Evolutionary conservation across 2,797 vertebrate species (phyloP).

Genomic region (Oophaga sylvatica): DNA sequence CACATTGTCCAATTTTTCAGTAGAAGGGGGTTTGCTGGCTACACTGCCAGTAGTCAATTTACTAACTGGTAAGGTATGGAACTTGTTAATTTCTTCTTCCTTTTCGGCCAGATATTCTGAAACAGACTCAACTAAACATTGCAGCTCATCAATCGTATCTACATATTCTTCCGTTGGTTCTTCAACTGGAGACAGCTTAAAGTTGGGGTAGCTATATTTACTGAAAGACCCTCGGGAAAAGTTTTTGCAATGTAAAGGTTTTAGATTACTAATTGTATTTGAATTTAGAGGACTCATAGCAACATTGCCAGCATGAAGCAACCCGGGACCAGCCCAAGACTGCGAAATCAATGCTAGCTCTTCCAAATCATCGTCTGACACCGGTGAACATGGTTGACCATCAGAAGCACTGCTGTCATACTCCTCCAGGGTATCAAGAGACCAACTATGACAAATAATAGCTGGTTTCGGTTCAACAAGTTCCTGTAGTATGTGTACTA

Average conservation of each 20-base stretch:
- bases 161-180: conserved; percentile 79
- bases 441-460: conserved; percentile 51
- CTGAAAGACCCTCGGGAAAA: conserved; percentile 45
- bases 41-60: conserved; percentile 70
- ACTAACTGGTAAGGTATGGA: conserved; percentile 76
- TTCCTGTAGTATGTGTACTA: conserved; percentile 57
- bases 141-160: conserved; percentile 88
- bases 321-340: conserved; percentile 64
- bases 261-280: conserved; percentile 55
- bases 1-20: conserved; percentile 68
- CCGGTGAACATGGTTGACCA: conserved; percentile 73
- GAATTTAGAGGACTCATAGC: conserved; percentile 55
- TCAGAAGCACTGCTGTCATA: conserved; percentile 81
- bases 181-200: conserved; percentile 73
- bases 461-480: conserved; percentile 63
- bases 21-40: conserved; percentile 63
- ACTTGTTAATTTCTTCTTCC: conserved; percentile 92
- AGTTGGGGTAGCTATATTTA: conserved; percentile 60
- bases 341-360: conserved; percentile 70
- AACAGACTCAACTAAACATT: conserved; percentile 89
- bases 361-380: conserved; percentile 78
- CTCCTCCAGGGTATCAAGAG: conserved; percentile 70
- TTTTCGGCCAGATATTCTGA: conserved; percentile 94
- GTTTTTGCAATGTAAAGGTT: conserved; percentile 59
- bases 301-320: conserved; percentile 62